A percentile compares a stretch with the other conserved stretches of the same genome.
These are phyloP conservation scores for Agelas oroides DNA, from an alignment of 37 sponge, comb jelly and placozoan genomes.

Conservation along the genomic window DNA sequence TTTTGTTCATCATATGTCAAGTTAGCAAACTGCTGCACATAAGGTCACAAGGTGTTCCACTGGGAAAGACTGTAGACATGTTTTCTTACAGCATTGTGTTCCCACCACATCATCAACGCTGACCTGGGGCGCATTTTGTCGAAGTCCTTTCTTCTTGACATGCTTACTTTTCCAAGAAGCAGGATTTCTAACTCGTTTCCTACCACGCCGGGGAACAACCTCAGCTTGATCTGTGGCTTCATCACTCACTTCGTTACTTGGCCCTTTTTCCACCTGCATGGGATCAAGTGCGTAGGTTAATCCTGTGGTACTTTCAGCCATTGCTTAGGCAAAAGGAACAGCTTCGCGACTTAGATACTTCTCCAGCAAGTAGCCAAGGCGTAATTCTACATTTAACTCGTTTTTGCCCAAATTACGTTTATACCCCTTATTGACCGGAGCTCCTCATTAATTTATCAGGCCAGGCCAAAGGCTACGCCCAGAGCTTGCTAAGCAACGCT, in stretches of 20 bases:
- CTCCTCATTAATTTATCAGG: too few species aligned
- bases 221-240: not conserved
- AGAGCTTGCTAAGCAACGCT: too few species aligned
- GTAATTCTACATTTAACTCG: too few species aligned
- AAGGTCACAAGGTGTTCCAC: slow-evolving; percentile 8
- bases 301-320: too few species aligned
- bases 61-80: slow-evolving; percentile 23
- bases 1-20: slow-evolving; percentile 62
- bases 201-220: not conserved
- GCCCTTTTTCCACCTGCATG: too few species aligned
- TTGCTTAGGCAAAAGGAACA: too few species aligned
- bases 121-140: slow-evolving; percentile 38
- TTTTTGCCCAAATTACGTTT: not conserved
- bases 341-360: too few species aligned
- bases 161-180: slow-evolving; percentile 43
- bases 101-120: not conserved
- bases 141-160: slow-evolving; percentile 26
- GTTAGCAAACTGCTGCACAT: slow-evolving; percentile 33
- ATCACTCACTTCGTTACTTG: not conserved
- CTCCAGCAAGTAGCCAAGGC: too few species aligned
- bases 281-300: too few species aligned
- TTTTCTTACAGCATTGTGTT: slow-evolving; percentile 47
- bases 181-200: slow-evolving; percentile 12
- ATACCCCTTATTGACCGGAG: slow-evolving; percentile 36
- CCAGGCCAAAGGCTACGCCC: too few species aligned